Base-by-base conservation (phyloP, 2,888 invertebrate genomes). In the Adelognathus sp. region DNA sequence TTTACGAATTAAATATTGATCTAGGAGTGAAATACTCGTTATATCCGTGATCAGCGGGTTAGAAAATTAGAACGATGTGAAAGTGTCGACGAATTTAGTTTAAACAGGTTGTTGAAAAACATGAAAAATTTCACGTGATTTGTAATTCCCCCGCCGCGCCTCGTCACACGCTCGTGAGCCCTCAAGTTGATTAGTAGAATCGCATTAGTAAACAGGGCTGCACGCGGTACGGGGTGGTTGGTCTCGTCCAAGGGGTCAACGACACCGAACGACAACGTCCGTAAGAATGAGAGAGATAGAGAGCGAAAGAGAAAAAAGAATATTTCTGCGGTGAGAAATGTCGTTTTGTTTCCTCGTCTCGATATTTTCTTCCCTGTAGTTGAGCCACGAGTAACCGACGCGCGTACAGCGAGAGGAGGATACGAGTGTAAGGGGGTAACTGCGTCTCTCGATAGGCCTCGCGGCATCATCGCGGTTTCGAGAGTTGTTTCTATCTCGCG, bases 101-200 rank as follows among this genome's bases (percentile, higher is more conserved):
- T n/a, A n/a, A n/a, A n/a, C n/a, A n/a, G n/a, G n/a, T n/a, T n/a
- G n/a, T n/a, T n/a, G n/a, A n/a, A n/a, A n/a, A n/a, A n/a, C n/a
- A n/a, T n/a, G n/a, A n/a, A n/a, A n/a, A n/a, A n/a, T n/a, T n/a
- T n/a, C n/a, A n/a, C n/a, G n/a, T n/a, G n/a, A n/a, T n/a, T n/a
- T n/a, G n/a, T n/a, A n/a, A n/a, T n/a, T n/a, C n/a, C n/a, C n/a
- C n/a, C n/a, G n/a, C n/a, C n/a, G n/a, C n/a, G n/a, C n/a, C n/a
- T n/a, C n/a, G n/a, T n/a, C n/a, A n/a, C n/a, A n/a, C n/a, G 58
- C n/a, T 27, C 29, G 41, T n/a, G 50, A 21, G 24, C 58, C 63
- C 79, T 71, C 84, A 86, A 86, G 83, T 82, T 88, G 87, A 88
- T 88, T 88, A 88, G 79, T 72, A 81, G 86, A 86, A 87, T 88